Percentiles rank a stretch among this genome's conserved stretches.
These are phyloP conservation scores for Thymelicus sylvestris DNA, from an alignment of 2,888 invertebrate species.

Conservation along the genomic window DNA sequence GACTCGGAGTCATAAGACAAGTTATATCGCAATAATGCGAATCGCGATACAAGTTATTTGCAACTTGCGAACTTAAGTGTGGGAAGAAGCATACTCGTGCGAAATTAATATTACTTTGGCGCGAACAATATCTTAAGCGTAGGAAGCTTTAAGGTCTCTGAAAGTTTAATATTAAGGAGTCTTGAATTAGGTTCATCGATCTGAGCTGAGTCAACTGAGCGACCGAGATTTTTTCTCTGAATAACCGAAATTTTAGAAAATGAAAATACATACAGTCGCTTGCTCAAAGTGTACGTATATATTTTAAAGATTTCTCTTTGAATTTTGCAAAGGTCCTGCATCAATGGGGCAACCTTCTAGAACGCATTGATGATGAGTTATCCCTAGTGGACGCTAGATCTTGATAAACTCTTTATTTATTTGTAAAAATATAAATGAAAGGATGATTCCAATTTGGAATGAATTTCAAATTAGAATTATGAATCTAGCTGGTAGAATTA, in stretches of 20 bases:
- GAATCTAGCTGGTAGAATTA: too few relatives aligned
- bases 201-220: background rate
- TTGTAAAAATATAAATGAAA: too few relatives aligned
- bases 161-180: background rate
- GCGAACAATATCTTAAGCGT: background rate
- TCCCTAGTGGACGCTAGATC: too few relatives aligned
- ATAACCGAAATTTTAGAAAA: background rate
- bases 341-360: too few relatives aligned
- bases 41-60: background rate
- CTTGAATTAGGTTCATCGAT: background rate
- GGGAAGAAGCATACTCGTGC: background rate
- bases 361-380: too few relatives aligned
- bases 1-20: background rate
- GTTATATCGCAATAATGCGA: background rate
- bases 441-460: too few relatives aligned
- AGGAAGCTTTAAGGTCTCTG: slow-evolving; percentile 6
- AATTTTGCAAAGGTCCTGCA: too few relatives aligned
- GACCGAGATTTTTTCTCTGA: background rate
- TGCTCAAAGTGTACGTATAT: too few relatives aligned
- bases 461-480: too few relatives aligned
- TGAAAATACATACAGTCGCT: background rate
- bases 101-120: background rate
- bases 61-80: background rate
- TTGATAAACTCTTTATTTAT: too few relatives aligned
- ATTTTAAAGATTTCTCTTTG: too few relatives aligned